A percentile compares a stretch with the other conserved stretches of the same genome.
Evolutionary conservation across 2,113 vertebrate genomes (phyloP).

Genomic region (Chiloscyllium plagiosum): DNA sequence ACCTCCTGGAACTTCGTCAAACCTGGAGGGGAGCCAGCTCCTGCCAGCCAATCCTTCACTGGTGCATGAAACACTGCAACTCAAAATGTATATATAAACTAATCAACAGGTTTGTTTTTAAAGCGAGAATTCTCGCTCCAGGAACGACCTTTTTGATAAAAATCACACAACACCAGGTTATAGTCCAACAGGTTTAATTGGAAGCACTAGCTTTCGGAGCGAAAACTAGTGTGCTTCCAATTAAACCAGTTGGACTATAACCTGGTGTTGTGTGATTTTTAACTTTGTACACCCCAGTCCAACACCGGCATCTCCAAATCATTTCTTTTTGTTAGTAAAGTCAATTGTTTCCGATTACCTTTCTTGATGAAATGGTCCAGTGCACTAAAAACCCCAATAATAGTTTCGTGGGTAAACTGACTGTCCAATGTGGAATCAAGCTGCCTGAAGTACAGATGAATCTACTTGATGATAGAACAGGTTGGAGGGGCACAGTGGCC

Average conservation of each 20-base stretch:
- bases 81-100: neutral
- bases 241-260: too few species aligned
- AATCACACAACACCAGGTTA: too few species aligned
- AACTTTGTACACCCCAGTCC: too few species aligned
- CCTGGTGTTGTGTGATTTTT: too few species aligned
- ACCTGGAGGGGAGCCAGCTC: constrained; percentile 24
- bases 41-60: neutral
- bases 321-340: neutral
- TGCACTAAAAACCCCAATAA: neutral
- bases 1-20: constrained; percentile 24
- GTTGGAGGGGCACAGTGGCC: neutral
- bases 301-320: too few species aligned
- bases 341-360: neutral
- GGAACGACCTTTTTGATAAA: neutral
- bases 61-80: neutral
- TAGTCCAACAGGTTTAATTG: too few species aligned
- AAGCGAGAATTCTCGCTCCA: neutral
- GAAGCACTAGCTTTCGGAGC: too few species aligned
- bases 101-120: neutral
- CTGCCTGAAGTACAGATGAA: neutral
- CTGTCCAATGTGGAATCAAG: neutral
- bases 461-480: neutral
- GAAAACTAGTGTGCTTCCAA: too few species aligned
- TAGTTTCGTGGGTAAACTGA: neutral
- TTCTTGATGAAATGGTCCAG: neutral